phyloP scores from a whole-genome alignment of 2,113 vertebrate genomes.

The Numida meleagris region DNA sequence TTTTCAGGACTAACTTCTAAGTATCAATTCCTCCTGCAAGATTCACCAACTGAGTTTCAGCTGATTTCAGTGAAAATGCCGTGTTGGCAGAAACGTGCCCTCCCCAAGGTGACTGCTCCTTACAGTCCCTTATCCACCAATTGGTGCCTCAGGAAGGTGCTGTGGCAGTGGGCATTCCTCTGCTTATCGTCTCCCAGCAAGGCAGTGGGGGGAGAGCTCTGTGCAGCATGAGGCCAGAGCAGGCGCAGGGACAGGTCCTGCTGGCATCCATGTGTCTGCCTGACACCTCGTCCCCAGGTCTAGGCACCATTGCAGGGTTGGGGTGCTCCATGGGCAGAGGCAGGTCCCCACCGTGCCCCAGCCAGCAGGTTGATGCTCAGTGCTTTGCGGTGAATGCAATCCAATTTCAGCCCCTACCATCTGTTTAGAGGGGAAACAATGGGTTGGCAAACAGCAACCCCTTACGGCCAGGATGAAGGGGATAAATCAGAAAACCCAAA shows the following conservation, averaged over 20 bases:
- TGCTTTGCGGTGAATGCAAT: background rate
- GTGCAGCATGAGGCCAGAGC: accelerated
- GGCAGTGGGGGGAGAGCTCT: background rate
- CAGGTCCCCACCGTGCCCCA: background rate
- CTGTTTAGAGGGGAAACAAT: background rate
- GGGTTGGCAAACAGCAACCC: background rate
- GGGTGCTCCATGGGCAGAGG: accelerated
- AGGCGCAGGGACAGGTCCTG: background rate
- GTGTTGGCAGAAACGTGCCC: background rate
- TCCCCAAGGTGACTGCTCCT: background rate
- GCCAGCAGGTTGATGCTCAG: background rate
- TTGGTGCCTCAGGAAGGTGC: background rate
- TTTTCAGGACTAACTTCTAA: background rate
- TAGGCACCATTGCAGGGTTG: accelerated
- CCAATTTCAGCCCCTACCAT: background rate
- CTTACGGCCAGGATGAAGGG: background rate
- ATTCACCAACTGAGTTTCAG: background rate
- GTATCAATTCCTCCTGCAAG: background rate
- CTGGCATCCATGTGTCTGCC: accelerated
- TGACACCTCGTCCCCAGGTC: accelerated
- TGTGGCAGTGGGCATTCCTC: background rate
- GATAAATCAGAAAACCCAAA: background rate
- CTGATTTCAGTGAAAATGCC: background rate
- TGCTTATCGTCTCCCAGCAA: background rate
- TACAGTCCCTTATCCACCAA: background rate